These are phyloP conservation scores for Sminthurides aquaticus DNA, from an alignment of 2,888 invertebrate species.

Conservation along the genomic window DNA sequence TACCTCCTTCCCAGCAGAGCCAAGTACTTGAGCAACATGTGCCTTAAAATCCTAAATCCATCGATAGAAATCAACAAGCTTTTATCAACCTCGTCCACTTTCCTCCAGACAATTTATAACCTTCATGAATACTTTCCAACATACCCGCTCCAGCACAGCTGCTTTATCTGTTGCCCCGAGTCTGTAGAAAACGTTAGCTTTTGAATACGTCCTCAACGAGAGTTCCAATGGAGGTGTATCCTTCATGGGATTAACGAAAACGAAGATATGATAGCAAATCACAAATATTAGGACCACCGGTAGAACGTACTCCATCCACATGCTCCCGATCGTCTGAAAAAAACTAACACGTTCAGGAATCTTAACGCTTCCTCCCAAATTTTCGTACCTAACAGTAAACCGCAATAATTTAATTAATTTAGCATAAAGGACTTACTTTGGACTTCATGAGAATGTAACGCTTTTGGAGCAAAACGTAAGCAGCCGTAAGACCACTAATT, in stretches of 20 bases:
- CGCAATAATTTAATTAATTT: not conserved
- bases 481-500: conserved; percentile 10
- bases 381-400: no score
- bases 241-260: conserved; percentile 11
- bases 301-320: conserved; percentile 21
- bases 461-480: conserved; percentile 24
- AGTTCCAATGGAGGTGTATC: conserved; percentile 17
- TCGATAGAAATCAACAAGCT: no score
- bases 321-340: no score
- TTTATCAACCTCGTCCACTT: no score
- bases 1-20: not conserved
- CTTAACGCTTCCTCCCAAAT: no score
- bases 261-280: conserved; percentile 23
- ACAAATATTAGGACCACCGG: conserved; percentile 26
- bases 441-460: conserved; percentile 20
- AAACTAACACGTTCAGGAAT: no score
- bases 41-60: not conserved
- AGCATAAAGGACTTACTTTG: not conserved
- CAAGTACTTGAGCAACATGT: not conserved
- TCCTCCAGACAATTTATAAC: no score
- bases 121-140: not conserved
- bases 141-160: no score
- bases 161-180: conserved; percentile 8
- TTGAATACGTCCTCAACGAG: not conserved
- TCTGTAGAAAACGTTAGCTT: conserved; percentile 17